phyloP scores from a whole-genome alignment of 2,888 invertebrate genomes.

The Megamerina dolium region DNA sequence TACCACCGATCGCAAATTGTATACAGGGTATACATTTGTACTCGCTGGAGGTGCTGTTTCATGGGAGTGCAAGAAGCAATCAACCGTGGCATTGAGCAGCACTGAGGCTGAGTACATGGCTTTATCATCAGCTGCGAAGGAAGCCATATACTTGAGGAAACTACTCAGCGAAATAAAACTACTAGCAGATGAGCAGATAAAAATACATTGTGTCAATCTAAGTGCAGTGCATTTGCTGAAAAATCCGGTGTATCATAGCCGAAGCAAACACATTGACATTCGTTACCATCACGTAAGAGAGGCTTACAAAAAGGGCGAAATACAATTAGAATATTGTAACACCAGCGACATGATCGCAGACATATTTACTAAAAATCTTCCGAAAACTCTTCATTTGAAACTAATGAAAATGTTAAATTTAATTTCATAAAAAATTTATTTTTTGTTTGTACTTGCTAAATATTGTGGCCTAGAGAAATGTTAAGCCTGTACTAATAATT shows the following conservation, averaged over 20 bases:
- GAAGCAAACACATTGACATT: conserved; percentile 22
- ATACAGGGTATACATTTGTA: conserved; percentile 16
- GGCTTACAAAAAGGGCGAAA: conserved; percentile 7
- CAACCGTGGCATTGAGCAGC: conserved; percentile 17
- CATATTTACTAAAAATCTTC: conserved; percentile 15
- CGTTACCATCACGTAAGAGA: conserved; percentile 11
- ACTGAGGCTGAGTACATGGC: conserved; percentile 19
- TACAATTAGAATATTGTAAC: conserved; percentile 13
- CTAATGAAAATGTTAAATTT: conserved; percentile 10
- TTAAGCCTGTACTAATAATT: too few species aligned
- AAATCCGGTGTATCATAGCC: conserved; percentile 17
- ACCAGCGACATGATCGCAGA: conserved; percentile 13
- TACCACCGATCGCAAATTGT: too few species aligned
- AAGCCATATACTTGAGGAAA: conserved; percentile 13
- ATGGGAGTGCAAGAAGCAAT: conserved; percentile 19
- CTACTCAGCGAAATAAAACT: conserved; percentile 11
- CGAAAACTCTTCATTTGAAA: conserved; percentile 8
- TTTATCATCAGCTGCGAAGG: conserved; percentile 12
- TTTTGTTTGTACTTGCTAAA: too few species aligned
- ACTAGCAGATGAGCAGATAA: too few species aligned
- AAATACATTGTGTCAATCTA: conserved; percentile 8
- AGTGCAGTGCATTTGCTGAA: conserved; percentile 13
- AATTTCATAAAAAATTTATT: conserved; percentile 2
- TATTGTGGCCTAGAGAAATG: too few species aligned
- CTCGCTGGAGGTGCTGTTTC: conserved; percentile 16